A percentile compares a stretch with the other conserved stretches of the same genome.
Conservation (phyloP, 1,140 invertebrate genomes). For the Antheraea pernyi region DNA sequence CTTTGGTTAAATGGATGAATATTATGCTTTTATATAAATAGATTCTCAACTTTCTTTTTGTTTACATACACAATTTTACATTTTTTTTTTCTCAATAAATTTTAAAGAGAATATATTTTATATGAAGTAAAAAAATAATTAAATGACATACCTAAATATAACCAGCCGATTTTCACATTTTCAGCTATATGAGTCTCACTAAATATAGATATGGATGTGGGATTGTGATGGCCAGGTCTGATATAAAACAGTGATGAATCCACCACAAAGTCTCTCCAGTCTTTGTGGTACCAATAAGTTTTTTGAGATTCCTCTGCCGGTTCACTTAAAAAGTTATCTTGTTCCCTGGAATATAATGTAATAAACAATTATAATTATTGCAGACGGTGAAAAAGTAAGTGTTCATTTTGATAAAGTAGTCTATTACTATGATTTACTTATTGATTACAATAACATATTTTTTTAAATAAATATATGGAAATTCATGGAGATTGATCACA, state of each 20-base stretch:
- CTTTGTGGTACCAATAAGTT: conserved; percentile 88
- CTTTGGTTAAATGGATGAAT: no score
- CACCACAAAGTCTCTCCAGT: conserved; percentile 90
- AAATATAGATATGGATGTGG: conserved; percentile 82
- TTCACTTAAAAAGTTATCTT: conserved; percentile 61
- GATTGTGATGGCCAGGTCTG: conserved; percentile 88
- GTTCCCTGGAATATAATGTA: conserved; percentile 44
- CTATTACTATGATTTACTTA: no score
- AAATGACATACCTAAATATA: conserved; percentile 67
- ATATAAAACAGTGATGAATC: conserved; percentile 88
- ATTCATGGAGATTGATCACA: no score
- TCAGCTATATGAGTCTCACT: conserved; percentile 81
- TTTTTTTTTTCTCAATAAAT: no score
- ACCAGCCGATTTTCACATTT: conserved; percentile 80
- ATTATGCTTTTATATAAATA: no score
- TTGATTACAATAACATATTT: no score
- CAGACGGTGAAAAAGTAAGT: background rate
- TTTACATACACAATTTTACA: no score
- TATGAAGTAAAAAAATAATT: no score
- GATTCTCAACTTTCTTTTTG: no score
- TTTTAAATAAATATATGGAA: no score
- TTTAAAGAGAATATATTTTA: no score
- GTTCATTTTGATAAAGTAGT: background rate
- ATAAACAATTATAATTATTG: background rate
- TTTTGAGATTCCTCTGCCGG: conserved; percentile 73